Conservation (phyloP, 2,888 invertebrate genomes). For the Pardosa pseudoannulata region DNA sequence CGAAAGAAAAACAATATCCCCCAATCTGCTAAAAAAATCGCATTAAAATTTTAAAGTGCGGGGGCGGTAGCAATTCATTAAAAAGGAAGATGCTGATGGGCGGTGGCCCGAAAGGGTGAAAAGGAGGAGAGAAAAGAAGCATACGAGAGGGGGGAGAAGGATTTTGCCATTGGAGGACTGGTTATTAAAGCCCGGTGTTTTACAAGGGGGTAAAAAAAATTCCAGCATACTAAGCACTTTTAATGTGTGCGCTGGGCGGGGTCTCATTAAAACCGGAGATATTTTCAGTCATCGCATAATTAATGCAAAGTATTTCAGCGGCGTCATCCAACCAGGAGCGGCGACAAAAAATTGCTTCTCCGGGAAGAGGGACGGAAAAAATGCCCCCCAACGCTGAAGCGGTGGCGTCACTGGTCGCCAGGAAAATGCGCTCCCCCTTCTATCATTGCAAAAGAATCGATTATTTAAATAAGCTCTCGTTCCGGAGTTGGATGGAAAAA, state of each 20-base stretch:
- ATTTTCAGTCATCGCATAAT: constrained; percentile 70
- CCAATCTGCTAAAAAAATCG: not conserved
- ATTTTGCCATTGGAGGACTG: constrained; percentile 47
- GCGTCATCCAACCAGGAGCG: constrained; percentile 65
- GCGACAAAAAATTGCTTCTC: constrained; percentile 51
- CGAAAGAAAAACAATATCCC: not conserved
- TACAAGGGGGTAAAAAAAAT: constrained; percentile 50
- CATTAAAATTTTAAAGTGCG: constrained; percentile 33
- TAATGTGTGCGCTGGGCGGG: constrained; percentile 61
- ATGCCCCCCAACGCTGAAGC: constrained; percentile 39
- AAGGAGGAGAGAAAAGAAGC: constrained; percentile 38
- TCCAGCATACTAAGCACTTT: constrained; percentile 35
- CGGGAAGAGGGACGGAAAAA: constrained; percentile 47
- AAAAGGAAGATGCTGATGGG: constrained; percentile 46
- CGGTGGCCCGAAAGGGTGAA: constrained; percentile 22
- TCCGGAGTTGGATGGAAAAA: constrained; percentile 34
- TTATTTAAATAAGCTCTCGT: constrained; percentile 70
- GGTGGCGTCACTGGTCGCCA: constrained; percentile 54
- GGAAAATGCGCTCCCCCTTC: constrained; percentile 35
- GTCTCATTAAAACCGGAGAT: constrained; percentile 63
- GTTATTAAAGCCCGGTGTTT: constrained; percentile 60
- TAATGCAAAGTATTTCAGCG: constrained; percentile 71
- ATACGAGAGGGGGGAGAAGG: not conserved
- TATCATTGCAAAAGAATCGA: constrained; percentile 62
- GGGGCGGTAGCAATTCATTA: constrained; percentile 30